A percentile compares a stretch with the other conserved stretches of the same genome.
phyloP scores from a whole-genome alignment of 2,113 vertebrate genomes.

The Enhydra lutris region DNA sequence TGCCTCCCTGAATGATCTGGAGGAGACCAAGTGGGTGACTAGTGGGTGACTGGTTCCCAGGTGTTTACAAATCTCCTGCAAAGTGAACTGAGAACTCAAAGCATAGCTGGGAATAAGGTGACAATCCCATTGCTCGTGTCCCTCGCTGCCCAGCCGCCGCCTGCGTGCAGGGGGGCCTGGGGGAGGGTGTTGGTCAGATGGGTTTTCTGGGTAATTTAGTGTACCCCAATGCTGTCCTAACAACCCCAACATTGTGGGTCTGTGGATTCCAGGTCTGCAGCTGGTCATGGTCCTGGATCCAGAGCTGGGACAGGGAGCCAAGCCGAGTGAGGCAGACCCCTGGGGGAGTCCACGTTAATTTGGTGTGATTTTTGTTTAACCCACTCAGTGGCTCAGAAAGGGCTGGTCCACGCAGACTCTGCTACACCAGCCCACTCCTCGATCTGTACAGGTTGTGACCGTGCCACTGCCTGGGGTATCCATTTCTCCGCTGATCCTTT shows the following conservation, averaged over 20 bases:
- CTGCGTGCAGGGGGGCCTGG: fast-evolving
- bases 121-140: fast-evolving
- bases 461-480: neutral
- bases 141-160: neutral
- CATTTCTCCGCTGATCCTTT: neutral
- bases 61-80: neutral
- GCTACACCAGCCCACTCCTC: no score
- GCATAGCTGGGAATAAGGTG: neutral
- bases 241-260: neutral
- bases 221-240: neutral
- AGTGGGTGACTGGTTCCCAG: no score
- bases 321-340: fast-evolving
- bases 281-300: neutral
- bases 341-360: neutral
- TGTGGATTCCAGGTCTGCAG: neutral
- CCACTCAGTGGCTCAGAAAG: neutral
- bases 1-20: neutral
- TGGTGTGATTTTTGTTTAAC: neutral
- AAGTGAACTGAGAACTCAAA: neutral
- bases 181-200: fast-evolving
- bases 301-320: neutral
- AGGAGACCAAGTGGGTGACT: neutral
- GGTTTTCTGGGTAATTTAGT: neutral
- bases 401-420: no score
- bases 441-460: neutral